These are phyloP conservation scores for Melanocharis versteri DNA, from an alignment of 2,113 vertebrate species.

Conservation along the genomic window DNA sequence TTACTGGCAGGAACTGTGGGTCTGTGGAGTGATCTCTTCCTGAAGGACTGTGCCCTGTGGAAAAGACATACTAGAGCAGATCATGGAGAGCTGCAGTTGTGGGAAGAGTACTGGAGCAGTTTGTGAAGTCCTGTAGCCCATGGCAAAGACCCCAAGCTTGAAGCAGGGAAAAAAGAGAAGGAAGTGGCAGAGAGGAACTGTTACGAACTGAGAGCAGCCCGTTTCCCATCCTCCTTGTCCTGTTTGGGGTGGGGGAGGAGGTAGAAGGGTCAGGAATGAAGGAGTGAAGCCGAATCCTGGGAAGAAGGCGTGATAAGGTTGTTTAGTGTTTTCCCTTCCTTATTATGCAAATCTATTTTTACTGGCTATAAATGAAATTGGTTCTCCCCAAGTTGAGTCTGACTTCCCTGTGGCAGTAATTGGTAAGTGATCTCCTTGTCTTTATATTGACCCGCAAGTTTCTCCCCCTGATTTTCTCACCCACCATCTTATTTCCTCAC, in stretches of 20 bases:
- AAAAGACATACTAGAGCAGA: accelerated
- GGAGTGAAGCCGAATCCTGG: not conserved
- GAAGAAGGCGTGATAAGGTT: not conserved
- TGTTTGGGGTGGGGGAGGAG: not conserved
- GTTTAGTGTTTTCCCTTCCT: not conserved
- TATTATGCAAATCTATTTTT: not conserved
- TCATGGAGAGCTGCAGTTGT: not conserved
- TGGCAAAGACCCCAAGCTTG: not conserved
- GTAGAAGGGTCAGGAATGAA: not conserved
- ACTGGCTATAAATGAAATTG: not conserved
- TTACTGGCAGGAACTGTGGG: not conserved
- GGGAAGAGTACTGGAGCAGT: not conserved
- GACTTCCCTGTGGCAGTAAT: not conserved
- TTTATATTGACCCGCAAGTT: not conserved
- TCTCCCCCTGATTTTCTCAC: not conserved
- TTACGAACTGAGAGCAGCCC: not conserved
- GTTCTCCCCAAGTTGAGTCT: not conserved
- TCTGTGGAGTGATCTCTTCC: not conserved
- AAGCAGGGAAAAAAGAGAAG: not conserved
- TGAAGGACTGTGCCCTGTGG: not conserved
- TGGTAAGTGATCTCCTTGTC: not conserved
- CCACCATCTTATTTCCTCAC: not conserved
- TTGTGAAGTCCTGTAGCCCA: not conserved
- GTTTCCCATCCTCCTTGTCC: not conserved
- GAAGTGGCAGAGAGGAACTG: not conserved